These are phyloP conservation scores for Murina feae DNA, from an alignment of 2,113 vertebrate genomes.

Conservation along the genomic window DNA sequence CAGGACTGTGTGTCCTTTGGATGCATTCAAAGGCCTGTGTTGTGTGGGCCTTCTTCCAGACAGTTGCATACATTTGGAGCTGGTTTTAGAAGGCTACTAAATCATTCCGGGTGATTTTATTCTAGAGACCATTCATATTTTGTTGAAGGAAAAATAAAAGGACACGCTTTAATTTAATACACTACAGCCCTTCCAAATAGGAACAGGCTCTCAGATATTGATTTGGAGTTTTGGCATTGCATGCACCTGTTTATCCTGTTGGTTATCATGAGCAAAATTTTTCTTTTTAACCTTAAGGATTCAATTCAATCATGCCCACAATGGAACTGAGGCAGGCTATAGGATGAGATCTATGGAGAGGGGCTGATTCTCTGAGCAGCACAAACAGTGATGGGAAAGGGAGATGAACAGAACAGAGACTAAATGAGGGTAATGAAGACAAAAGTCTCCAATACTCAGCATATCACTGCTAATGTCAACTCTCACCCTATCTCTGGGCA, in stretches of 20 bases:
- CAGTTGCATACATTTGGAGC: constrained; percentile 26
- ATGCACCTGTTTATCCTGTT: neutral
- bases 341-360: neutral
- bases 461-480: neutral
- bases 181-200: neutral
- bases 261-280: neutral
- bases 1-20: neutral
- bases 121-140: neutral
- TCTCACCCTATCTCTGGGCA: neutral
- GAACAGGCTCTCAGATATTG: neutral
- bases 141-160: constrained; percentile 37
- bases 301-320: neutral
- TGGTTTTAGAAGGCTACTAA: constrained; percentile 4
- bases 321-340: neutral
- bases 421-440: neutral
- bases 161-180: constrained; percentile 11
- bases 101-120: constrained; percentile 2
- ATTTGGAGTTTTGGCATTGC: neutral
- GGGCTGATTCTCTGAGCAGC: neutral
- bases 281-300: neutral
- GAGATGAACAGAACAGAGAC: neutral
- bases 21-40: neutral
- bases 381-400: no score
- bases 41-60: neutral
- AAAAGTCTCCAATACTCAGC: neutral